A percentile compares a stretch with the other conserved stretches of the same genome.
These are phyloP conservation scores for Muricea muricata DNA, from an alignment of 92 coral and sea anemone genomes.

Conservation along the genomic window DNA sequence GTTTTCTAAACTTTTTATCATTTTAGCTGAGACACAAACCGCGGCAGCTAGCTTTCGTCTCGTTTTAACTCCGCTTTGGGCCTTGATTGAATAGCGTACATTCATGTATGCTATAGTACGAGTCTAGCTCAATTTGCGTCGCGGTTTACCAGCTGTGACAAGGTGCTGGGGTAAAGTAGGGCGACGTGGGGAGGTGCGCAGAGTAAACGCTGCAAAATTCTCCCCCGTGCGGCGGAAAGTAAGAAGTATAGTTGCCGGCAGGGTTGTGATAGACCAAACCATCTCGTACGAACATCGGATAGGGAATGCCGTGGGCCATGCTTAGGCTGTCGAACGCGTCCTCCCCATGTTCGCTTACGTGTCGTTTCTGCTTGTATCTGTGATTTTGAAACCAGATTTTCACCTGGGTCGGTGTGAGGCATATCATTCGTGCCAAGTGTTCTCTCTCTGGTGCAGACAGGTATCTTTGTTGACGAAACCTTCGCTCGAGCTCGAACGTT, in stretches of 20 bases:
- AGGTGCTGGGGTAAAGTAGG: background rate
- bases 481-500: constrained; percentile 94
- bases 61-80: background rate
- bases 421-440: constrained; percentile 95
- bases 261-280: constrained; percentile 62
- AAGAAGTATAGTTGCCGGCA: constrained; percentile 33
- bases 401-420: constrained; percentile 97
- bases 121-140: background rate
- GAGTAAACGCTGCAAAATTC: constrained; percentile 29
- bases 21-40: background rate
- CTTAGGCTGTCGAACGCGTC: constrained; percentile 79
- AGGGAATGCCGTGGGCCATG: constrained; percentile 89
- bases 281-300: constrained; percentile 92
- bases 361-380: constrained; percentile 96
- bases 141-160: constrained; percentile 29
- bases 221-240: constrained; percentile 29
- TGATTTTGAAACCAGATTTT: constrained; percentile 99
- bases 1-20: too few species aligned
- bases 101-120: background rate
- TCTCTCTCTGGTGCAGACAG: constrained; percentile 99
- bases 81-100: background rate
- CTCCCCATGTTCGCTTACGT: constrained; percentile 95
- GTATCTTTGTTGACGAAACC: constrained; percentile 97
- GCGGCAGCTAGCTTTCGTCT: too few species aligned
- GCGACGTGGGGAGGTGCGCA: background rate